A percentile compares a stretch with the other conserved stretches of the same genome.
Evolutionary conservation across 2,888 invertebrate species (phyloP).

Genomic region (Erpobdella octoculata): DNA sequence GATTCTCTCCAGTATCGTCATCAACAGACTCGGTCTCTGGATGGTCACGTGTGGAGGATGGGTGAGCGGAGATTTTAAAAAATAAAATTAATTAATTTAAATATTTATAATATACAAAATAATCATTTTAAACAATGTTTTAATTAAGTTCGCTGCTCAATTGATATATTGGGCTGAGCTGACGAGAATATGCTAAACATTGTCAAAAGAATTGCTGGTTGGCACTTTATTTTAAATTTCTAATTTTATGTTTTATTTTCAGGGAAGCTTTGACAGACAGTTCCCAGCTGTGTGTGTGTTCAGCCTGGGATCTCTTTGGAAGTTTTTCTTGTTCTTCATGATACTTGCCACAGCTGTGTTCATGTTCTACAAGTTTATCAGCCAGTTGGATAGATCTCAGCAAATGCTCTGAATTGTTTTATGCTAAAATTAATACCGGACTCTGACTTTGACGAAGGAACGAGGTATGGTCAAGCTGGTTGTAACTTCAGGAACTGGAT

Average conservation of each 20-base stretch:
- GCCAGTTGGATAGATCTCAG: constrained; percentile 80
- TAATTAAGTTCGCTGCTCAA: neutral
- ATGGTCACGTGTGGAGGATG: constrained; percentile 39
- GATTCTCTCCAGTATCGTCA: constrained; percentile 34
- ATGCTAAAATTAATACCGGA: too few species aligned
- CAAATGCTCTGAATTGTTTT: too few species aligned
- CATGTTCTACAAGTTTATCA: constrained; percentile 97
- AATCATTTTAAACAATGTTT: neutral
- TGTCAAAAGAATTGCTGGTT: neutral
- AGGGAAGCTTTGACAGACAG: constrained; percentile 37
- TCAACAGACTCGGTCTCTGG: constrained; percentile 39
- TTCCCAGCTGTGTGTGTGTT: constrained; percentile 35
- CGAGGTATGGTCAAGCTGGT: too few species aligned
- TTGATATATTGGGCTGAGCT: neutral
- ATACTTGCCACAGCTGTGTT: constrained; percentile 98
- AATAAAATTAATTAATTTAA: neutral
- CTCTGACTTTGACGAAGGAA: too few species aligned
- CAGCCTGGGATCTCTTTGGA: constrained; percentile 35
- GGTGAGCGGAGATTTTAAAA: constrained; percentile 33
- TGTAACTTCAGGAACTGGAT: too few species aligned
- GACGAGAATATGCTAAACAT: neutral
- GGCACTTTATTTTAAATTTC: neutral
- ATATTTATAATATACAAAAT: neutral
- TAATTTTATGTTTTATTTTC: neutral
- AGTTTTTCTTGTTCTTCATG: constrained; percentile 71